These are phyloP conservation scores for Beaufortia kweichowensis DNA, from an alignment of 2,113 vertebrate genomes.

Conservation along the genomic window DNA sequence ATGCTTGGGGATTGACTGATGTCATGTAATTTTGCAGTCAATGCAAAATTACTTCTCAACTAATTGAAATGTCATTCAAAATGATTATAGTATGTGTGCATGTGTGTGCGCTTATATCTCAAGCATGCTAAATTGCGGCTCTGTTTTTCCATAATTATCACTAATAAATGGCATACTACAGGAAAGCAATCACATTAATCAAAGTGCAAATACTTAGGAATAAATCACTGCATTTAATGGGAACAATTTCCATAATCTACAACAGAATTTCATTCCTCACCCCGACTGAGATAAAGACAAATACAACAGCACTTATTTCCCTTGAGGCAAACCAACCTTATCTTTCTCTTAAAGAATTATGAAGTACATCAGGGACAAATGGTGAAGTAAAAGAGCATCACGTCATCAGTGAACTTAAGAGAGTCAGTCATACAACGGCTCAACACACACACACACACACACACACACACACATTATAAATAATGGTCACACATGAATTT, in stretches of 20 bases:
- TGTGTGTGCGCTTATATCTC: not conserved
- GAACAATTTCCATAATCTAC: slow-evolving; percentile 12
- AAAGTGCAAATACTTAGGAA: slow-evolving; percentile 21
- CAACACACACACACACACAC: slow-evolving; percentile 8
- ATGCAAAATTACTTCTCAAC: slow-evolving; percentile 10
- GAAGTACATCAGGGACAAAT: slow-evolving; percentile 2
- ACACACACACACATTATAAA: slow-evolving; percentile 16
- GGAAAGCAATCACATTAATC: slow-evolving; percentile 10
- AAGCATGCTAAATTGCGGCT: slow-evolving; percentile 3
- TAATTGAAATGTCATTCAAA: slow-evolving; percentile 20
- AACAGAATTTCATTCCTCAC: not conserved
- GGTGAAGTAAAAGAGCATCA: not conserved
- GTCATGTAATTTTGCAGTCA: slow-evolving; percentile 10
- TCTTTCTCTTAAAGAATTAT: slow-evolving; percentile 15
- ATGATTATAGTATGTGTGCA: not conserved
- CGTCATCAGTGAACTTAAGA: slow-evolving; percentile 1
- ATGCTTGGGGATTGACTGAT: not conserved
- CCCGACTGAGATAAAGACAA: slow-evolving; percentile 26
- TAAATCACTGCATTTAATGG: slow-evolving; percentile 30
- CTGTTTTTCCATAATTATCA: slow-evolving; percentile 23
- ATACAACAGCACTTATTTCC: slow-evolving; percentile 39
- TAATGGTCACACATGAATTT: not conserved
- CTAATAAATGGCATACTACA: slow-evolving; percentile 27
- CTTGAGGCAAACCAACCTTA: slow-evolving; percentile 28
- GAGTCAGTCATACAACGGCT: not conserved